Evolutionary conservation across 2,888 invertebrate genomes (phyloP), one percentile per base, ranked within the genome.

Genomic region (Calephelis perditalis): DNA sequence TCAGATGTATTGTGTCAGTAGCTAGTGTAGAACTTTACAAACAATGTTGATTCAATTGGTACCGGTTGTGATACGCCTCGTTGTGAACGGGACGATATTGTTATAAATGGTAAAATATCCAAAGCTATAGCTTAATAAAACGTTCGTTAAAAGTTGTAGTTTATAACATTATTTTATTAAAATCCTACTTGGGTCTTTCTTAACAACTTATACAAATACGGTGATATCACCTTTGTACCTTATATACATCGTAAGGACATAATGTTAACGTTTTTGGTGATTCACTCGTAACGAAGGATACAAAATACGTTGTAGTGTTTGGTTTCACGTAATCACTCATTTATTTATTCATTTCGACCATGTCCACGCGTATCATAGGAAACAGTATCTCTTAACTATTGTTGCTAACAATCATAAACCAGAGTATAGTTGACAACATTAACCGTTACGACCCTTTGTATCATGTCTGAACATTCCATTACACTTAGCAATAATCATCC

Each of bases 11-110:
- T 88, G 85, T 86, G 88, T 88, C 88, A 82, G 82, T 90, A 90
- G 89, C 80, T 90, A 90, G 90, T 82, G 86, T 89, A 90, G 86
- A 84, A 86, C 85, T 90, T 89, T 89, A 90, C 89, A 89, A 89
- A 89, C 88, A 86, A 89, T 87, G 88, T 88, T 89, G 84, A 86
- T 89, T 89, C 89, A 90, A 90, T 89, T 90, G 85, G 86, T 87
- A 88, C 89, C 86, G 90, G 90, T 90, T 90, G 90, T 90, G 90
- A 90, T 87, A 88, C 79, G 84, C 86, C 89, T 86, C 88, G 90
- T 90, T 90, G 84, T 84, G 82, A 90, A 89, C 90, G 90, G 82
- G 89, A 86, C 86, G 86, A 88, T 88, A 87, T 89, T 89, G 90
- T 90, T 90, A 87, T 89, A 86, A 86, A 87, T 87, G 85, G 83